phyloP scores from a whole-genome alignment of 2,797 vertebrate species.

The Anguilla megastoma region DNA sequence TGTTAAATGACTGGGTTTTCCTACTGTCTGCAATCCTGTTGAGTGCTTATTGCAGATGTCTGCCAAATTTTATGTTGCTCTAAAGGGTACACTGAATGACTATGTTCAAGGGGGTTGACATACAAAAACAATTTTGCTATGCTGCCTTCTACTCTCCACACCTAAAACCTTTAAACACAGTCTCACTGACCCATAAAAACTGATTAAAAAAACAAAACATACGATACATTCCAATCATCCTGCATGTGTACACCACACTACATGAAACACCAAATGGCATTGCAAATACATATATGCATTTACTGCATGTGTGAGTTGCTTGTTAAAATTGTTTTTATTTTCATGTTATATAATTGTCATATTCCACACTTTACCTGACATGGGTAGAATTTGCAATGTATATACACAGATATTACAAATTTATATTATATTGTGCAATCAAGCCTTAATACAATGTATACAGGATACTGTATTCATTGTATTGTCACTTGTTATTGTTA shows the following conservation, averaged over 20 bases:
- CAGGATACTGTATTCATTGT: background rate
- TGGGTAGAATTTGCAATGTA: background rate
- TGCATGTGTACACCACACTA: background rate
- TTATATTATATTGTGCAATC: background rate
- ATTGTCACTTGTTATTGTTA: background rate
- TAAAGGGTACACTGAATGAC: background rate
- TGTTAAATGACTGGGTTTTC: background rate
- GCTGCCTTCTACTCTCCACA: background rate
- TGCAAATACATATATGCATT: background rate
- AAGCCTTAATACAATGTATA: background rate
- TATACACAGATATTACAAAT: background rate
- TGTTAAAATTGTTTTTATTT: background rate
- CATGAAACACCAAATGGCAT: background rate
- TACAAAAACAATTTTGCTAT: background rate
- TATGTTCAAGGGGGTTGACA: background rate
- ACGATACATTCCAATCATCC: background rate
- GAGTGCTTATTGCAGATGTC: background rate
- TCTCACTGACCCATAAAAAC: conserved; percentile 2
- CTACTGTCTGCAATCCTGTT: background rate
- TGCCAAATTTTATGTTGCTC: background rate
- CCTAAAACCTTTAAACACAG: background rate
- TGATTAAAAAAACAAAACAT: background rate
- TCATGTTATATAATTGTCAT: background rate
- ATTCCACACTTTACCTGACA: background rate
- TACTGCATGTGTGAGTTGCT: background rate